These are phyloP conservation scores for Oligia strigilis DNA, from an alignment of 2,888 invertebrate species.

Conservation along the genomic window DNA sequence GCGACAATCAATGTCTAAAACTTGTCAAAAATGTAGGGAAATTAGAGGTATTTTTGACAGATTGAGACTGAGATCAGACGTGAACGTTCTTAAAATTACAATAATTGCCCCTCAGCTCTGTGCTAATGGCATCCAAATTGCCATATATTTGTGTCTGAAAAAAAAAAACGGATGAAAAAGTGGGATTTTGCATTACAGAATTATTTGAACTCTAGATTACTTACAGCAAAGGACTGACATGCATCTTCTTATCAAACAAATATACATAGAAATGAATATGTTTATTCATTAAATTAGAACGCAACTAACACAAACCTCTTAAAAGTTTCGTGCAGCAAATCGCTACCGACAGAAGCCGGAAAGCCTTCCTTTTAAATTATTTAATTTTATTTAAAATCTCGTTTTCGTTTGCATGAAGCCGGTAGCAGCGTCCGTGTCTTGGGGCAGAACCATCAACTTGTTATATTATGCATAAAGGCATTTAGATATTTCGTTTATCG, in stretches of 20 bases:
- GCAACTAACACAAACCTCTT: not conserved
- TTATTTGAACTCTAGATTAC: not conserved
- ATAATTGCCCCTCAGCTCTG: not conserved
- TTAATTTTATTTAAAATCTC: slow-evolving; percentile 71
- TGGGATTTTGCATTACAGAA: not conserved
- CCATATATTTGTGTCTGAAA: not conserved
- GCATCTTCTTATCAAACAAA: not conserved
- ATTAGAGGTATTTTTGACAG: not conserved
- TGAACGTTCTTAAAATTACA: not conserved
- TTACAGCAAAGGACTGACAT: not conserved
- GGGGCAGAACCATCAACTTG: slow-evolving; percentile 66
- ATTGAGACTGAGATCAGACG: not conserved
- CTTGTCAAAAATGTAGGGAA: not conserved
- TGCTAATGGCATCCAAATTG: not conserved
- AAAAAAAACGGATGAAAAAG: not conserved
- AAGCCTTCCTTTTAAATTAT: slow-evolving; percentile 57
- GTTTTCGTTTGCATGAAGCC: slow-evolving; percentile 80
- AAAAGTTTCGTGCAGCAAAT: slow-evolving; percentile 44
- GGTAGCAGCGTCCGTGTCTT: slow-evolving; percentile 83
- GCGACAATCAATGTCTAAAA: too few relatives aligned
- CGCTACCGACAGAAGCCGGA: slow-evolving; percentile 46
- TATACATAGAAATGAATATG: not conserved
- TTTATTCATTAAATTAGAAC: not conserved
- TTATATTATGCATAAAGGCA: slow-evolving; percentile 44
- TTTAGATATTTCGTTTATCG: slow-evolving; percentile 56